Evolutionary conservation across 2,888 invertebrate genomes (phyloP).

Genomic region (Noctuana brunneofusca): DNA sequence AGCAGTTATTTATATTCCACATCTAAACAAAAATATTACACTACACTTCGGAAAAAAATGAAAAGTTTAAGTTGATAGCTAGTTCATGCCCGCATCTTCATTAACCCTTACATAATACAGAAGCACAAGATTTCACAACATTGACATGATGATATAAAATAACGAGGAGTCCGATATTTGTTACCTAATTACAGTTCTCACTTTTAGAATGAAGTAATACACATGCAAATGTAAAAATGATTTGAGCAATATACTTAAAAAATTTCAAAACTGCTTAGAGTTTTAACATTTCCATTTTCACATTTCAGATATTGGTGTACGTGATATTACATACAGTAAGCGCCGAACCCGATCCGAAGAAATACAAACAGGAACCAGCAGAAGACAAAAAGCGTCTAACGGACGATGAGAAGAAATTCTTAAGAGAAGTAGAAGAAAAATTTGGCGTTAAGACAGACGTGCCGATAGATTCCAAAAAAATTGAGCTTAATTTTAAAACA

Average conservation of each 20-base stretch:
- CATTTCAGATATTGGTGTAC: conserved; percentile 66
- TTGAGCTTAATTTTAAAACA: conserved; percentile 37
- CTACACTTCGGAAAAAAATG: background rate
- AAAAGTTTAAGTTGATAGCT: conserved; percentile 15
- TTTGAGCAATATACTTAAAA: conserved; percentile 38
- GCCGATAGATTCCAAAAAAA: conserved; percentile 48
- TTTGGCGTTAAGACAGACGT: conserved; percentile 69
- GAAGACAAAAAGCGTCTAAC: conserved; percentile 60
- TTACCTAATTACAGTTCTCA: conserved; percentile 57
- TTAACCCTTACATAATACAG: conserved; percentile 36
- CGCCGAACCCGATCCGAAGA: conserved; percentile 73
- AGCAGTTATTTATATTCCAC: too few species aligned
- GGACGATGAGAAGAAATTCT: conserved; percentile 70
- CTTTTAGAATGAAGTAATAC: conserved; percentile 50
- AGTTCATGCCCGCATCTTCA: conserved; percentile 29
- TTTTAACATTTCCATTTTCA: conserved; percentile 37
- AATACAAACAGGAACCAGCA: conserved; percentile 62
- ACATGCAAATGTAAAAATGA: conserved; percentile 50
- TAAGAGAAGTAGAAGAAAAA: conserved; percentile 76
- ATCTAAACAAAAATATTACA: background rate
- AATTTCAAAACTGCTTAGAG: background rate
- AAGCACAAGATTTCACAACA: conserved; percentile 54
- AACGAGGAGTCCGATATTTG: conserved; percentile 50
- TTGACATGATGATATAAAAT: conserved; percentile 47
- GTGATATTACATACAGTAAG: conserved; percentile 50